These are phyloP conservation scores for Vireo altiloquus DNA, from an alignment of 2,113 vertebrate species.

Conservation along the genomic window DNA sequence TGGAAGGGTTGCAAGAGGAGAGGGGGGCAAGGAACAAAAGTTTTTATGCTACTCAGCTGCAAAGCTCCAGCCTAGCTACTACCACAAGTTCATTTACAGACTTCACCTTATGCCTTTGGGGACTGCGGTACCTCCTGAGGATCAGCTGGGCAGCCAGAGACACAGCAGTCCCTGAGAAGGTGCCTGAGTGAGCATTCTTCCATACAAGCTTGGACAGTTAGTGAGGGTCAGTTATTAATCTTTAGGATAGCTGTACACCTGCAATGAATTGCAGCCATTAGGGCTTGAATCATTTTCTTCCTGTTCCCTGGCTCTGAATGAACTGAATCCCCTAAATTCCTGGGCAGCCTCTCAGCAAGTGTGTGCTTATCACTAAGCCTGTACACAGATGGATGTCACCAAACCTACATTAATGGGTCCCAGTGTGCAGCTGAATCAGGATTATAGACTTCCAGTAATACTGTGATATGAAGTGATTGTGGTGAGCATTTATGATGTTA, in stretches of 20 bases:
- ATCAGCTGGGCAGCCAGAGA: background rate
- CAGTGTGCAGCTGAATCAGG: background rate
- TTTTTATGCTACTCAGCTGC: background rate
- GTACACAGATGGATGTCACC: background rate
- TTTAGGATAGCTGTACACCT: background rate
- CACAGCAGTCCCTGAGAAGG: background rate
- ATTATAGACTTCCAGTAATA: background rate
- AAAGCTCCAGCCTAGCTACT: background rate
- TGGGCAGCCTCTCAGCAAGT: background rate
- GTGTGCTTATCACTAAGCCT: background rate
- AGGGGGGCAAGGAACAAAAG: background rate
- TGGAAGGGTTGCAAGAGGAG: background rate
- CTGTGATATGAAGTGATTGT: background rate
- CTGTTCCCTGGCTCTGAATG: background rate
- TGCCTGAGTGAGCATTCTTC: background rate
- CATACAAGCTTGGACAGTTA: fast-evolving
- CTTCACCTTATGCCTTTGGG: background rate
- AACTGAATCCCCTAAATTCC: background rate
- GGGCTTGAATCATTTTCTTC: background rate
- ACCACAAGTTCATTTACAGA: background rate
- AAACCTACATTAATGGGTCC: background rate
- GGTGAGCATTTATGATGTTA: background rate
- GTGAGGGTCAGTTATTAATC: background rate
- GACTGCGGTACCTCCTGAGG: background rate
- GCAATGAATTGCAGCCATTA: background rate